Evolutionary conservation across 2,113 vertebrate species (phyloP), one percentile per base, ranked within the genome.

Genomic region (Willisornis vidua): DNA sequence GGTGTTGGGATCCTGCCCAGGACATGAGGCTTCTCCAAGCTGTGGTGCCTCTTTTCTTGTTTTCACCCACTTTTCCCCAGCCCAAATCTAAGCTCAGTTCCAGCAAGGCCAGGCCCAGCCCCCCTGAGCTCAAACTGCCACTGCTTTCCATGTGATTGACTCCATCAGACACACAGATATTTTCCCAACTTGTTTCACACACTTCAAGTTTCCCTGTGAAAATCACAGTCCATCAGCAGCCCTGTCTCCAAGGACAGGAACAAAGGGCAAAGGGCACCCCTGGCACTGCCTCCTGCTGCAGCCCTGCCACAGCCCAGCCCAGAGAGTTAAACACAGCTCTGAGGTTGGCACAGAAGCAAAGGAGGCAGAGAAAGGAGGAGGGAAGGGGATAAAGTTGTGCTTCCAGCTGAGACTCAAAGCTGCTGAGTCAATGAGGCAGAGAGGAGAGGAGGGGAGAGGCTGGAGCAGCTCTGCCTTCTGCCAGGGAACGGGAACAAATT

Each of bases 361-460:
- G 20, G 8, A 35, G 48, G 20, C 41, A 49, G n/a, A 13, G 77
- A 54, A 67, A 57, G 1, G 8, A 77, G 89, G 83, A 54, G 58
- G 39, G n/a, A 75, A 80, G 77, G 73, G 62, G 62, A 28, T 72
- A 45, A 90, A 92, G 78, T 76, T 79, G 7, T 18, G 54, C 19
- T 90, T 85, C 61, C 51, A 77, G 65, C 61, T 16, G 75, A 85
- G 93, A 73, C 66, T 70, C 74, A 65, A 74, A 82, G 59, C 49
- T 46, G 78, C 65, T 65, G 79, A 81, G 84, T 75, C 86, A 61
- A 89, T 37, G 92, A 92, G 57, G 85, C 74, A 68, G 78, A 73
- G 66, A 59, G 39, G 70, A 92, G 46, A 87, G 39, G 39, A 39
- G 39, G 39, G 39, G 39, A 39, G 39, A 39, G 39, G 10, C 39